These are phyloP conservation scores for Gallinago undulata DNA, from an alignment of 2,113 vertebrate genomes.

Conservation along the genomic window DNA sequence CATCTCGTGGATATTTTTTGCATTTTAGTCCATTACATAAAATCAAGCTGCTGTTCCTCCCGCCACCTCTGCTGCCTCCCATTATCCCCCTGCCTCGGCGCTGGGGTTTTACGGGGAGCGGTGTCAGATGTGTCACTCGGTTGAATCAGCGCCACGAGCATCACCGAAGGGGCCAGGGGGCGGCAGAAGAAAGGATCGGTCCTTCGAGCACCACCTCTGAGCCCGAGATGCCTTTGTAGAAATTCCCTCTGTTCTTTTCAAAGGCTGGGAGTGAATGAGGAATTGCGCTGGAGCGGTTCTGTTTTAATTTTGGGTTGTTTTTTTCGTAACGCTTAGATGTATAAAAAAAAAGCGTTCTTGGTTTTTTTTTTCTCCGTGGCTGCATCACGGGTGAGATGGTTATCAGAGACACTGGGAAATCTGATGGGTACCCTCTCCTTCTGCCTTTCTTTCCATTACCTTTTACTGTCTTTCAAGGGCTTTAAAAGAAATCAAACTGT, in stretches of 20 bases:
- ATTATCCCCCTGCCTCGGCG: neutral
- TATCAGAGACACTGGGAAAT: neutral
- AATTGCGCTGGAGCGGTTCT: neutral
- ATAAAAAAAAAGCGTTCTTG: neutral
- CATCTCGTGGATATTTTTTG: neutral
- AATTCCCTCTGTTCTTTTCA: conserved; percentile 30
- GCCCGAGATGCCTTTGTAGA: neutral
- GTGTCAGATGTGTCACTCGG: neutral
- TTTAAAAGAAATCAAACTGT: neutral
- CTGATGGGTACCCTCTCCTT: neutral
- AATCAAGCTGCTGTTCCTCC: neutral
- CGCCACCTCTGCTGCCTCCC: neutral
- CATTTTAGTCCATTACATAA: neutral
- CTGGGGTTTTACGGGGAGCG: neutral
- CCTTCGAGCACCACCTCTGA: neutral
- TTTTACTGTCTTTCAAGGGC: neutral
- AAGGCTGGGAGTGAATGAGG: neutral
- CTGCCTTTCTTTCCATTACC: neutral
- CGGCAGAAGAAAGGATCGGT: neutral
- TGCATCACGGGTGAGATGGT: neutral
- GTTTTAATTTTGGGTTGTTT: neutral
- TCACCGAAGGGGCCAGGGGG: neutral
- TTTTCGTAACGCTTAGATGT: neutral
- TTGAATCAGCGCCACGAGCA: neutral
- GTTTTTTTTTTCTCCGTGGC: neutral